Evolutionary conservation across 2,888 invertebrate species (phyloP).

Genomic region (Sinodicranocentrus sp.): DNA sequence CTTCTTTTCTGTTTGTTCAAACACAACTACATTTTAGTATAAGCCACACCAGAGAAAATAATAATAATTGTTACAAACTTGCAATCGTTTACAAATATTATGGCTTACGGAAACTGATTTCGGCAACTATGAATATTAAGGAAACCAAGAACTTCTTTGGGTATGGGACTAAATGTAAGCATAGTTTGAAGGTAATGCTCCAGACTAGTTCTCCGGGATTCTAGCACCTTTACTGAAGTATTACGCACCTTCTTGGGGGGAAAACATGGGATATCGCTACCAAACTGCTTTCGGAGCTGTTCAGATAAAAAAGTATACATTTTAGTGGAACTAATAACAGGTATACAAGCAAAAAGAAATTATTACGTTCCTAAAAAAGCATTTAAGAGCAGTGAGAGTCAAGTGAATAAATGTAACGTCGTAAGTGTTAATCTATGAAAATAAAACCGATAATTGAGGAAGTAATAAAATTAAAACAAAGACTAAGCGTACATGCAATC

Average conservation of each 20-base stretch:
- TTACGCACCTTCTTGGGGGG: conserved; percentile 82
- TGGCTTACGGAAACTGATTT: conserved; percentile 46
- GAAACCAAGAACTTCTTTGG: conserved; percentile 80
- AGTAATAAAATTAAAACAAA: conserved; percentile 4
- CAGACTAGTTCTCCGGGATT: conserved; percentile 81
- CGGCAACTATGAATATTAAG: conserved; percentile 78
- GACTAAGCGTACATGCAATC: too few relatives aligned
- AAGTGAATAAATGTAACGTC: too few relatives aligned
- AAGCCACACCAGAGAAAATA: not conserved
- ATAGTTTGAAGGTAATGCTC: conserved; percentile 81
- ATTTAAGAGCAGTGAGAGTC: too few relatives aligned
- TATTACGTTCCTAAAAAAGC: not conserved
- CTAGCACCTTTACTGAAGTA: conserved; percentile 81
- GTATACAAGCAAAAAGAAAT: conserved; percentile 8
- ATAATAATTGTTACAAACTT: not conserved
- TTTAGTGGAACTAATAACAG: not conserved
- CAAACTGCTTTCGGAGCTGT: conserved; percentile 80
- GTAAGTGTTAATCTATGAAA: not conserved
- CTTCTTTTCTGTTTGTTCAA: conserved; percentile 28
- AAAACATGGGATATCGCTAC: conserved; percentile 80
- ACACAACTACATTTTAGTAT: too few relatives aligned
- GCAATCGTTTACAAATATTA: conserved; percentile 7
- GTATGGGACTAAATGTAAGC: conserved; percentile 79
- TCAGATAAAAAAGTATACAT: conserved; percentile 44
- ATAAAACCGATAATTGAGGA: not conserved